Conservation (phyloP, 2,113 vertebrate species). For the Platichthys stellatus region DNA sequence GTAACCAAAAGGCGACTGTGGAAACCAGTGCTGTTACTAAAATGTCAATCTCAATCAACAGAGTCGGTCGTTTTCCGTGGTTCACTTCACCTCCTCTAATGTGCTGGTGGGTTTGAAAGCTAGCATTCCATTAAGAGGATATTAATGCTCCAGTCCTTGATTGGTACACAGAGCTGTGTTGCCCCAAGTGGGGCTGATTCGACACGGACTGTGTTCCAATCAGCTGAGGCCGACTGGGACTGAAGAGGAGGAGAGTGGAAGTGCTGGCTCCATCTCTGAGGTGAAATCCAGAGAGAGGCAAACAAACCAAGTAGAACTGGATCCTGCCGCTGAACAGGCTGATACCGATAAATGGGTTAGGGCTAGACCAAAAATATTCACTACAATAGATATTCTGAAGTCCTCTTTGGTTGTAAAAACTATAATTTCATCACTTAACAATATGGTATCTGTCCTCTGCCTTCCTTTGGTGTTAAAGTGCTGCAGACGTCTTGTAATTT, state of each 20-base stretch:
- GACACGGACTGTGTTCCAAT: conserved; percentile 20
- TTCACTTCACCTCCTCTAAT: conserved; percentile 10
- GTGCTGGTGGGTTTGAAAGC: conserved; percentile 3
- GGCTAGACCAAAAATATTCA: too few species aligned
- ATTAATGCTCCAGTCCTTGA: conserved; percentile 1
- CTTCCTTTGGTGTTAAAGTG: too few species aligned
- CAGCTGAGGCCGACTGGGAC: background rate
- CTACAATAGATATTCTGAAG: too few species aligned
- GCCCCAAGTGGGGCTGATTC: background rate
- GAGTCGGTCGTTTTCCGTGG: background rate
- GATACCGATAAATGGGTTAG: too few species aligned
- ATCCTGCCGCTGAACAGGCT: background rate
- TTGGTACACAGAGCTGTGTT: background rate
- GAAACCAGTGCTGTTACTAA: background rate
- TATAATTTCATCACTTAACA: too few species aligned
- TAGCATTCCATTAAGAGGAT: background rate
- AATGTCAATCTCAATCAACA: background rate
- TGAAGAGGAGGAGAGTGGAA: background rate
- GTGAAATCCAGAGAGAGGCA: too few species aligned
- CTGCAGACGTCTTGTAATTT: too few species aligned
- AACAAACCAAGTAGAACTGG: background rate
- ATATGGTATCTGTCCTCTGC: too few species aligned
- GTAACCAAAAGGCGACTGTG: background rate
- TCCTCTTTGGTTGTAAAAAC: too few species aligned
- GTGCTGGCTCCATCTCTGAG: too few species aligned